Evolutionary conservation across 2,797 vertebrate genomes (phyloP).

Genomic region (Hybognathus amarus): DNA sequence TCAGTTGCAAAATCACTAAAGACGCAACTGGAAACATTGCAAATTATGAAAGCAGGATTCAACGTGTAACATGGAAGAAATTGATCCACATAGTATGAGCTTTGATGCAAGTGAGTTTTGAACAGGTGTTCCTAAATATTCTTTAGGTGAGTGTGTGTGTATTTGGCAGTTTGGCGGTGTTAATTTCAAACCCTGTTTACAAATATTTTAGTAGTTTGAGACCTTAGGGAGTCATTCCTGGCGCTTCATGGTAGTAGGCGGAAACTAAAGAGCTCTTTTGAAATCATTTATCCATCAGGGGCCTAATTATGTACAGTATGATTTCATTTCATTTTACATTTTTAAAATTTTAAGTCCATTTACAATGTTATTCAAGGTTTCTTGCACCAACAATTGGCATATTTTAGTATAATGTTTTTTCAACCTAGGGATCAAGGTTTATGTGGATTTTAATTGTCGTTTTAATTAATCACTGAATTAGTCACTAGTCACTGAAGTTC

Average conservation of each 20-base stretch:
- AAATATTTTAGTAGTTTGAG: background rate
- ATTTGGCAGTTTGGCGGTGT: too few species aligned
- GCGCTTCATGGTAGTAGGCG: background rate
- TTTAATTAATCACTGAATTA: conserved; percentile 13
- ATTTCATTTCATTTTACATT: background rate
- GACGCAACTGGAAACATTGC: too few species aligned
- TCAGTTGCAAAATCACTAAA: too few species aligned
- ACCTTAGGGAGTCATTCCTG: background rate
- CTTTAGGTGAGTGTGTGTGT: too few species aligned
- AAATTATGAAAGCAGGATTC: too few species aligned
- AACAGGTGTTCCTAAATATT: too few species aligned
- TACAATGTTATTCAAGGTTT: background rate
- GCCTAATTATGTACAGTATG: too few species aligned
- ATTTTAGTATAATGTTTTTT: background rate
- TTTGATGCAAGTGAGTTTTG: too few species aligned
- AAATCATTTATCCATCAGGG: background rate
- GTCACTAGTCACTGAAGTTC: background rate
- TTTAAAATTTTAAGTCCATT: background rate
- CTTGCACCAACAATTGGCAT: background rate
- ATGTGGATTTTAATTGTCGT: background rate
- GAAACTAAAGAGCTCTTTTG: too few species aligned
- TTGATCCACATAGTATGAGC: too few species aligned
- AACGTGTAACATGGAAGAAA: too few species aligned
- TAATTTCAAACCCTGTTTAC: background rate
- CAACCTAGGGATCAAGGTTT: background rate